These are phyloP conservation scores for Nasonia oneida DNA, from an alignment of 2,888 invertebrate species.

Conservation along the genomic window DNA sequence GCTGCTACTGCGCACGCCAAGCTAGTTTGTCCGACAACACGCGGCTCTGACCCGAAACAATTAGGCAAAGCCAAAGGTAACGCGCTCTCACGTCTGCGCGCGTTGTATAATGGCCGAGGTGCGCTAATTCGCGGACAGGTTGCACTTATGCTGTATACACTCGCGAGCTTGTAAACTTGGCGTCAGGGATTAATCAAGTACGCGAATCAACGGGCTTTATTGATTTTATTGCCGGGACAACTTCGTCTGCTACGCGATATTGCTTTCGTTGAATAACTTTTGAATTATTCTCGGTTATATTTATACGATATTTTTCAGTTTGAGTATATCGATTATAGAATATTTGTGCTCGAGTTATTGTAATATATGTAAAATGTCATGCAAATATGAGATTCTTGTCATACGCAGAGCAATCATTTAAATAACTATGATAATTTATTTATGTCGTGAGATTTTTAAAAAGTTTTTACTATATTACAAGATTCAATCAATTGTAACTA, in stretches of 20 bases:
- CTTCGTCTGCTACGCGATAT: neutral
- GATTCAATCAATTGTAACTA: no score
- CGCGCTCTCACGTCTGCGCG: neutral
- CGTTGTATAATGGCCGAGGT: constrained; percentile 10
- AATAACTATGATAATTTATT: no score
- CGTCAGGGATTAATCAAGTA: constrained; percentile 18
- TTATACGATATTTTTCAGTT: neutral
- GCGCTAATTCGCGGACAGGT: constrained; percentile 13
- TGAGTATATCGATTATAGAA: no score
- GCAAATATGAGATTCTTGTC: no score
- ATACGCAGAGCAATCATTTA: no score
- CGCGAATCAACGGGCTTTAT: neutral
- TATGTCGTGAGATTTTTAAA: no score
- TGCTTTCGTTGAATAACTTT: no score
- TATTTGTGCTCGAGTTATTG: no score
- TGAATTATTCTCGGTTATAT: neutral
- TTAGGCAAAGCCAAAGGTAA: constrained; percentile 29
- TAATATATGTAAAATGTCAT: no score
- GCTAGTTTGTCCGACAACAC: neutral
- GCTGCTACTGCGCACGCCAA: neutral
- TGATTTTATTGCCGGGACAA: neutral
- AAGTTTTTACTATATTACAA: no score
- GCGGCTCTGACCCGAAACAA: constrained; percentile 20
- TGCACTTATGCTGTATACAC: neutral
- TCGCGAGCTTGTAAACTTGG: neutral